These are phyloP conservation scores for Nothocercus nigrocapillus DNA, from an alignment of 2,113 vertebrate genomes.

Conservation along the genomic window DNA sequence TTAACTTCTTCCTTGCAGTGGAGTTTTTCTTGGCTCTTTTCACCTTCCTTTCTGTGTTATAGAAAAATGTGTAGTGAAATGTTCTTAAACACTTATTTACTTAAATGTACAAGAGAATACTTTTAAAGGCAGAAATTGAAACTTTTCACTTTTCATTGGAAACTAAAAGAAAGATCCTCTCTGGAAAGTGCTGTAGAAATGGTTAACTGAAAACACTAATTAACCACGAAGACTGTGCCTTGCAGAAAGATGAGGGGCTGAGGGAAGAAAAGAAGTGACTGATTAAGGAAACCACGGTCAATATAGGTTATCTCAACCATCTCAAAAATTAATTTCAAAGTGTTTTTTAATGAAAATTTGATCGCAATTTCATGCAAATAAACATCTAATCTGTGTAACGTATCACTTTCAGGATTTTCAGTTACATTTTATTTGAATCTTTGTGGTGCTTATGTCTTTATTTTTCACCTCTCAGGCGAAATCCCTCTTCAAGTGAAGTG, in stretches of 20 bases:
- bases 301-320: not conserved
- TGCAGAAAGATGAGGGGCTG: not conserved
- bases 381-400: not conserved
- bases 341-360: not conserved
- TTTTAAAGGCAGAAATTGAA: not conserved
- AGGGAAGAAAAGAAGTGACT: not conserved
- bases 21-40: not conserved
- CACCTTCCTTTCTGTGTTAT: not conserved
- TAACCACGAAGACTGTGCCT: not conserved
- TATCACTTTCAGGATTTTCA: not conserved
- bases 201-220: not conserved
- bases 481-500: not conserved
- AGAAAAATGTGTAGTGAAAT: not conserved
- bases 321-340: not conserved
- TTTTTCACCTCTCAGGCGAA: not conserved
- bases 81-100: not conserved
- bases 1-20: not conserved
- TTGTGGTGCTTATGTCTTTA: not conserved
- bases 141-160: not conserved
- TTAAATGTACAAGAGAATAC: not conserved
- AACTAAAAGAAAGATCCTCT: not conserved
- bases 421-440: not conserved
- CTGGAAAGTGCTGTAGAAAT: not conserved
- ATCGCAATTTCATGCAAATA: not conserved
- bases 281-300: not conserved